These are phyloP conservation scores for Rhinoraja longicauda DNA, from an alignment of 2,797 vertebrate genomes.

Conservation along the genomic window DNA sequence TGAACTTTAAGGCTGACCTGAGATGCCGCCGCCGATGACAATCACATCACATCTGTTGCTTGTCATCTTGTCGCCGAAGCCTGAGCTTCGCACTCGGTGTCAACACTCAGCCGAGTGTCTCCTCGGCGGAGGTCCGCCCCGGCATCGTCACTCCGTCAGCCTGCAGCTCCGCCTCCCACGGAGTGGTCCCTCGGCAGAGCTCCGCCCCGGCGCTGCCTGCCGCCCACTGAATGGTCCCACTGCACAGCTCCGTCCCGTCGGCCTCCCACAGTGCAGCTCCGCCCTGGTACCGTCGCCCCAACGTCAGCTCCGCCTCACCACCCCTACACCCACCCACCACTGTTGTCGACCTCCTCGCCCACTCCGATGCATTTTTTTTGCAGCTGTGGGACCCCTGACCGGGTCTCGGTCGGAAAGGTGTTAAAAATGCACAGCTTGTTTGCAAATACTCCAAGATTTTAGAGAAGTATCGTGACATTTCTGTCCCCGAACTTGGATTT, in stretches of 20 bases:
- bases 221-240: neutral
- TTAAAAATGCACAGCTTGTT: neutral
- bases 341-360: too few species aligned
- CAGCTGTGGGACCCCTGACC: too few species aligned
- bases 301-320: slow-evolving; percentile 47
- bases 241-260: slow-evolving; percentile 36
- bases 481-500: neutral
- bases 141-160: neutral
- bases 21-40: slow-evolving; percentile 85
- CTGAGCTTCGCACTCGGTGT: neutral
- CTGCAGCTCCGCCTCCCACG: slow-evolving; percentile 39
- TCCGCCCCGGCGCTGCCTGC: neutral
- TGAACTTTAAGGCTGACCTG: slow-evolving; percentile 64
- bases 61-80: slow-evolving; percentile 55
- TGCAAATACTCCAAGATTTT: neutral
- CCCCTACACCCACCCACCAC: neutral
- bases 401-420: neutral
- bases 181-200: slow-evolving; percentile 39
- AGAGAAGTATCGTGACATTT: too few species aligned
- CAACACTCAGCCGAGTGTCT: neutral
- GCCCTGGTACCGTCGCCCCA: neutral
- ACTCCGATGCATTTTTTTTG: neutral
- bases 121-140: slow-evolving; percentile 26
- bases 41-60: slow-evolving; percentile 75
- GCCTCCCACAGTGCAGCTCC: slow-evolving; percentile 44